Base-by-base conservation (phyloP, 1,140 invertebrate species). In the Anoplolepis gracilipes region DNA sequence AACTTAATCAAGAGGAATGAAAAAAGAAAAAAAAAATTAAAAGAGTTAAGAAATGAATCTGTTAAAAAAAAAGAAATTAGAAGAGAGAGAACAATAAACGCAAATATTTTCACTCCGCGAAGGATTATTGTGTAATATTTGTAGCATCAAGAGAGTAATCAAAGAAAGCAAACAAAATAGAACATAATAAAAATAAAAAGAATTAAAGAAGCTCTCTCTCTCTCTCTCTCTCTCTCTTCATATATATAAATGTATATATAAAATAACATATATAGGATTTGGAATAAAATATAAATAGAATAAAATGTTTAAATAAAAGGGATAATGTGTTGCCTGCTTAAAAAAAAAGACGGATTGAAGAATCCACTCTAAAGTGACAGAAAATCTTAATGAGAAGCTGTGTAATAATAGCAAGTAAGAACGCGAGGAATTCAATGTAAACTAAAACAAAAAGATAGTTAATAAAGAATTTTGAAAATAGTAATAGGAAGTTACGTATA, bases 401-500 rank as follows among this genome's bases (percentile, higher is more conserved):
- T 16, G 28, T 13, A 36, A 30, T 61, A 82, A 73, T 82, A 73
- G 53, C 67, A 67, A 53, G 16, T 11, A 59, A 36, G 16, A 57
- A 53, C 19, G 53, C 42, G 59, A 61, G 53, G 13, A 61, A 82
- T 53, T 72, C 36, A n/a, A 36, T 11, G 19, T 33, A 30, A 19
- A 67, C 42, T 33, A 67, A 25, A 39, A 42, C 53, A 25, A 72
- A 81, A 61, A 73, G 36, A 19, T 8, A 2, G 33, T 72, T 82
- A 82, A 73, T 73, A 61, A 46, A 59, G 67, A 59, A 59, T 73
- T 59, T 55, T 72, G 46, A 73, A 73, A 81, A 70, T 81, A n/a
- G 77, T 79, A 8, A 19, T 19, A 19, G 16, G 6, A 36, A 16
- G n/a, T 39, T 22, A 22, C 49, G 67, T 25, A 11, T 36, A 25